Conservation (phyloP, 2,797 vertebrate species). For the Yasuhikotakia modesta region DNA sequence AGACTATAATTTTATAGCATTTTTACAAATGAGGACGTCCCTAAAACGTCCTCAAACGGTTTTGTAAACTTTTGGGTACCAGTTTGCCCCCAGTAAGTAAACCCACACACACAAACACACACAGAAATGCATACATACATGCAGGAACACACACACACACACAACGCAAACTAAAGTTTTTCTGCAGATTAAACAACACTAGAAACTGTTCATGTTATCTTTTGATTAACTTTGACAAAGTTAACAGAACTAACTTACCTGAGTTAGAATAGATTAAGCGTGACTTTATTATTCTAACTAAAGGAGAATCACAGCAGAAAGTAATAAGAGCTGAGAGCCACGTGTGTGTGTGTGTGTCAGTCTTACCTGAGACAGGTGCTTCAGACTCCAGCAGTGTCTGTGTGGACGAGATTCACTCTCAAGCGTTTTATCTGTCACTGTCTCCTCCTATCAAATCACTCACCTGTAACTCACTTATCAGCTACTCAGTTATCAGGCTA, state of each 20-base stretch:
- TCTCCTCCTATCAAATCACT: conserved; percentile 7
- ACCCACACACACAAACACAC: background rate
- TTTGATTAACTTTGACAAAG: background rate
- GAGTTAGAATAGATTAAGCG: no score
- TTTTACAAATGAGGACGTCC: no score
- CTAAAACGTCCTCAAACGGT: no score
- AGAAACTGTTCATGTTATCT: background rate
- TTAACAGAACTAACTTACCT: background rate
- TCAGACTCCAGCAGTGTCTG: conserved; percentile 7
- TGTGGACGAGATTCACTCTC: conserved; percentile 16
- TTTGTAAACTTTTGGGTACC: no score
- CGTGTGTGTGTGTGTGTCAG: background rate
- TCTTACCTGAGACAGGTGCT: conserved; percentile 28
- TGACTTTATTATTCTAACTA: background rate
- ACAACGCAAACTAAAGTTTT: no score
- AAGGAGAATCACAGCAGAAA: background rate
- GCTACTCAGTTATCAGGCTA: conserved; percentile 14
- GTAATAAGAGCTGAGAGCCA: background rate
- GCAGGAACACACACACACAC: no score
- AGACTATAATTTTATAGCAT: no score
- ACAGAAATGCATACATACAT: no score
- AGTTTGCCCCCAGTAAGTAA: no score
- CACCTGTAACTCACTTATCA: conserved; percentile 15
- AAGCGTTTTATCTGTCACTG: conserved; percentile 19
- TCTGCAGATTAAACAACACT: no score